Conservation (phyloP, 2,113 vertebrate genomes). For the Camelus bactrianus region DNA sequence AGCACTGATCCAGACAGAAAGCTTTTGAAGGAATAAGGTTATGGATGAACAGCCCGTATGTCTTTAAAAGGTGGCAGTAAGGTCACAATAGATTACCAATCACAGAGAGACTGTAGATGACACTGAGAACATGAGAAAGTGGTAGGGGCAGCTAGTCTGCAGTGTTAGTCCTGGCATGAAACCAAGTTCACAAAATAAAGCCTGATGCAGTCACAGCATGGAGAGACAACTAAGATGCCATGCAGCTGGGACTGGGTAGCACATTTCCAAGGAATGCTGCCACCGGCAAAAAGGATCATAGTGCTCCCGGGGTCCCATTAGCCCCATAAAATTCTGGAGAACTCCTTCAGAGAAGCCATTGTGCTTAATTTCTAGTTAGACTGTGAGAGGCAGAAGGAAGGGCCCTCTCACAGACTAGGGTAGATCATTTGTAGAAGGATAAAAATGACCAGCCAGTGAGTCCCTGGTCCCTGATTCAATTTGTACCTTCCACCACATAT, state of each 20-base stretch:
- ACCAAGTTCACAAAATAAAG: slow-evolving; percentile 54
- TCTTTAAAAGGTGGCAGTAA: slow-evolving; percentile 48
- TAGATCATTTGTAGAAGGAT: neutral
- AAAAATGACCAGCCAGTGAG: neutral
- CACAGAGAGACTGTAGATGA: neutral
- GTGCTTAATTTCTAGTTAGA: slow-evolving; percentile 36
- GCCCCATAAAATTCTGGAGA: neutral
- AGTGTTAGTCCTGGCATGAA: slow-evolving; percentile 7
- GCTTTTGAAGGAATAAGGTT: slow-evolving; percentile 33
- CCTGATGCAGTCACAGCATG: neutral
- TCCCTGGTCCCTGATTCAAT: neutral
- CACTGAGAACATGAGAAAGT: neutral
- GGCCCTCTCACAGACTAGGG: neutral
- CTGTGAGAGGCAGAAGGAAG: slow-evolving; percentile 13
- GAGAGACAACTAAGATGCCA: neutral
- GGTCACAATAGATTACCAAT: neutral
- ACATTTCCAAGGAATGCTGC: neutral
- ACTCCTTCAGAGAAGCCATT: neutral
- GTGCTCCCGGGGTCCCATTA: neutral
- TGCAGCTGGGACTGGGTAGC: neutral
- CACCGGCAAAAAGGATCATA: neutral
- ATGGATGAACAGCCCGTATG: neutral
- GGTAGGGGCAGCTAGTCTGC: neutral
- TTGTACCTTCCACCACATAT: neutral
- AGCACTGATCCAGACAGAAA: neutral